phyloP scores from a whole-genome alignment of 2,113 vertebrate species.

The Gulo gulo region DNA sequence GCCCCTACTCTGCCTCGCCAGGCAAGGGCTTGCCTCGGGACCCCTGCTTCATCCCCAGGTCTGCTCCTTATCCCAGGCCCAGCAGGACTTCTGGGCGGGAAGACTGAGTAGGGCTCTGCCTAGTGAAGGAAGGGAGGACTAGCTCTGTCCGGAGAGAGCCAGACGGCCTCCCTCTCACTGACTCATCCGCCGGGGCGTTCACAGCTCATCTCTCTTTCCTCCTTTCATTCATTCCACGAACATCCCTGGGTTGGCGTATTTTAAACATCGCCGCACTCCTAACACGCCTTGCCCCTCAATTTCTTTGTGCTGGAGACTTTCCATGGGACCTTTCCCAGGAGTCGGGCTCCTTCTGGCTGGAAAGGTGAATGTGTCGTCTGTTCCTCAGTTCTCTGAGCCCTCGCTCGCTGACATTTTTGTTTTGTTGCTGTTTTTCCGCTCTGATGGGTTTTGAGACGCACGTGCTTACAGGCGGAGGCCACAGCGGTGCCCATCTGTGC shows the following conservation, averaged over 20 bases:
- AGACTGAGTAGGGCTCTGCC: neutral
- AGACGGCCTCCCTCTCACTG: neutral
- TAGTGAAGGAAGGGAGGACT: neutral
- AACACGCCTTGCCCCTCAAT: accelerated
- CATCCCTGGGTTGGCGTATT: neutral
- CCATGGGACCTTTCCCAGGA: neutral
- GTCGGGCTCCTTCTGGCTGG: neutral
- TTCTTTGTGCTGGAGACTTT: neutral
- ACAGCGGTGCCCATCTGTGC: neutral
- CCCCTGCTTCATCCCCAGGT: neutral
- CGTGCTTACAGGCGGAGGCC: neutral
- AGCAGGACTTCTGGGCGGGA: neutral
- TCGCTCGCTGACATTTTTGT: neutral
- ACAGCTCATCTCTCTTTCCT: neutral
- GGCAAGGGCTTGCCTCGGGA: neutral
- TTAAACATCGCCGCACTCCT: neutral
- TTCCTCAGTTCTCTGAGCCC: neutral
- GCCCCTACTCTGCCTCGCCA: neutral
- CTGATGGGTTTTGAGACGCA: neutral
- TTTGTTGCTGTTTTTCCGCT: neutral
- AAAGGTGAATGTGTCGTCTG: neutral
- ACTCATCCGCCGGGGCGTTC: accelerated
- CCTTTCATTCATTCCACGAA: neutral
- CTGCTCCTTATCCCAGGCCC: neutral
- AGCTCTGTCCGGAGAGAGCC: neutral